Percentiles rank a stretch among this genome's conserved stretches.
These are phyloP conservation scores for Erannis defoliaria DNA, from an alignment of 2,888 invertebrate species.

Conservation along the genomic window DNA sequence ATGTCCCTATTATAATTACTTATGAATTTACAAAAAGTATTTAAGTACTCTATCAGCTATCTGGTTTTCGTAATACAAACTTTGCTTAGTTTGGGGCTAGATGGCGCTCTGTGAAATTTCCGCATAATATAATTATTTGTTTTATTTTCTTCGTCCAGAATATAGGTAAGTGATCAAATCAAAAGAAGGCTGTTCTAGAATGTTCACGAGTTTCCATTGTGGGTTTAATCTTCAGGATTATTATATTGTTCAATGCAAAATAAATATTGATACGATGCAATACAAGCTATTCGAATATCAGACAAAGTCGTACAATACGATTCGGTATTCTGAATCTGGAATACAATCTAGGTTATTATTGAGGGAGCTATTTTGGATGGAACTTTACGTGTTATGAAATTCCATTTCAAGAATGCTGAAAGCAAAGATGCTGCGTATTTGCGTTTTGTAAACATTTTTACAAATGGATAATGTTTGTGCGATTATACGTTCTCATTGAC, in stretches of 20 bases:
- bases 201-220: not conserved
- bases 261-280: constrained; percentile 11
- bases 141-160: too few relatives aligned
- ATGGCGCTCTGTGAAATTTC: too few relatives aligned
- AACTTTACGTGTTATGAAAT: constrained; percentile 21
- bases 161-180: too few relatives aligned
- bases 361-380: constrained; percentile 14
- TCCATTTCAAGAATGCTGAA: constrained; percentile 8
- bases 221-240: not conserved
- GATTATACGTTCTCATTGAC: too few relatives aligned
- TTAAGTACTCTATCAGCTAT: too few relatives aligned
- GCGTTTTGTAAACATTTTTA: not conserved
- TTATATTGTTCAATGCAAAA: not conserved
- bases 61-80: too few relatives aligned
- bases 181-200: too few relatives aligned
- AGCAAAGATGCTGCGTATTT: not conserved
- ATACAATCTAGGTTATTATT: constrained; percentile 20
- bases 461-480: not conserved
- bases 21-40: too few relatives aligned
- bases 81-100: too few relatives aligned
- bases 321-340: constrained; percentile 16
- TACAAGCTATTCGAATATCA: constrained; percentile 29
- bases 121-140: too few relatives aligned
- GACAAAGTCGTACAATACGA: constrained; percentile 22
- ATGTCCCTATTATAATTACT: too few relatives aligned